These are phyloP conservation scores for Schizotus pectinicornis DNA, from an alignment of 2,888 invertebrate species.

Conservation along the genomic window DNA sequence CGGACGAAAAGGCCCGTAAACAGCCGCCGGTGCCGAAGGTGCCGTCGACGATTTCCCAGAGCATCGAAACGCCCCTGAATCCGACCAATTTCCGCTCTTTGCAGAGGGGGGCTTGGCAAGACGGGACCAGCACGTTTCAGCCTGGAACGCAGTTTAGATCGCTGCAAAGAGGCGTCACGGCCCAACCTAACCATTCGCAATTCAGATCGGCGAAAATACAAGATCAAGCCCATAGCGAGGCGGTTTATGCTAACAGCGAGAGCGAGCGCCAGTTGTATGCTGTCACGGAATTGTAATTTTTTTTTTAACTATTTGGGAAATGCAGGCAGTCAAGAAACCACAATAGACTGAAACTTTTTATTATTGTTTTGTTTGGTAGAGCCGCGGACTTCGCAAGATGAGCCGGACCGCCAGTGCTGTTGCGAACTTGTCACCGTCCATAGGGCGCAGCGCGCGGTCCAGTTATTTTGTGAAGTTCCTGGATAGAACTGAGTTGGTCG, in stretches of 20 bases:
- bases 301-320: conserved; percentile 53
- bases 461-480: too few species aligned
- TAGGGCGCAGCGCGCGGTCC: too few species aligned
- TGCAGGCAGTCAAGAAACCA: conserved; percentile 53
- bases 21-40: conserved; percentile 56
- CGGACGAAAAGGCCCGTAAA: conserved; percentile 55
- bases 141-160: conserved; percentile 57
- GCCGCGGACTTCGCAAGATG: too few species aligned
- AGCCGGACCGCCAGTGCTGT: too few species aligned
- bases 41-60: conserved; percentile 51
- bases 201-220: conserved; percentile 57
- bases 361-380: conserved; percentile 27
- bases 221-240: conserved; percentile 54
- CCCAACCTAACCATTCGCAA: conserved; percentile 42
- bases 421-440: too few species aligned
- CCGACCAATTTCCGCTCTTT: conserved; percentile 64
- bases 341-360: conserved; percentile 34
- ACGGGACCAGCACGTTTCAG: conserved; percentile 42
- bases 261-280: conserved; percentile 69
- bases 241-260: conserved; percentile 57
- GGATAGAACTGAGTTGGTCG: neutral
- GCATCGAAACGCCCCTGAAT: conserved; percentile 55
- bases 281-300: conserved; percentile 71
- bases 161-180: conserved; percentile 57
- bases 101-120: conserved; percentile 58